Evolutionary conservation across 2,888 invertebrate genomes (phyloP).

Genomic region (Xanthorhoe designata): DNA sequence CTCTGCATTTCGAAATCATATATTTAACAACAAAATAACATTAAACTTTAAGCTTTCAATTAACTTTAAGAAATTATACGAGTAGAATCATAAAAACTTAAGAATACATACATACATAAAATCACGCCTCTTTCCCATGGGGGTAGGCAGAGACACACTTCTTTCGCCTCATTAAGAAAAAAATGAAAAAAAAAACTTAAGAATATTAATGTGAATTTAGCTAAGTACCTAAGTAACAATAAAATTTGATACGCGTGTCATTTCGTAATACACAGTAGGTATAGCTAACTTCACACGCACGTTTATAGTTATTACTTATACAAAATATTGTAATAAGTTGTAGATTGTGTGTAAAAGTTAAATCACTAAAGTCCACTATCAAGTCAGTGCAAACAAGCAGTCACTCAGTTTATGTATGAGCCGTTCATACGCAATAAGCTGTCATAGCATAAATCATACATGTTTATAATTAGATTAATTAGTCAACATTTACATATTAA

Average conservation of each 20-base stretch:
- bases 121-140: no score
- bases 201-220: conserved; percentile 6
- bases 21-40: no score
- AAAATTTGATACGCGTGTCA: background rate
- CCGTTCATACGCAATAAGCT: conserved; percentile 36
- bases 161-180: no score
- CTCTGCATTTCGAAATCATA: no score
- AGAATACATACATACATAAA: no score
- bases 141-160: no score
- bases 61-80: background rate
- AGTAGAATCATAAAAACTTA: background rate
- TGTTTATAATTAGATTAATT: conserved; percentile 40
- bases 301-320: background rate
- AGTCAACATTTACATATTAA: conserved; percentile 40
- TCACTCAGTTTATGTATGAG: conserved; percentile 35
- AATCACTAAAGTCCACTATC: conserved; percentile 17
- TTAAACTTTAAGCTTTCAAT: no score
- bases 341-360: background rate
- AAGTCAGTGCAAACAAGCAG: conserved; percentile 33
- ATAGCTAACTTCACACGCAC: conserved; percentile 14
- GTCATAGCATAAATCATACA: conserved; percentile 31
- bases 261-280: background rate
- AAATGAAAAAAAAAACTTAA: no score
- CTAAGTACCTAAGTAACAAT: conserved; percentile 3
- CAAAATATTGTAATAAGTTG: conserved; percentile 3